Percentiles rank a stretch among this genome's conserved stretches.
Conservation (phyloP, 1,140 invertebrate species). For the Adelges cooleyi region DNA sequence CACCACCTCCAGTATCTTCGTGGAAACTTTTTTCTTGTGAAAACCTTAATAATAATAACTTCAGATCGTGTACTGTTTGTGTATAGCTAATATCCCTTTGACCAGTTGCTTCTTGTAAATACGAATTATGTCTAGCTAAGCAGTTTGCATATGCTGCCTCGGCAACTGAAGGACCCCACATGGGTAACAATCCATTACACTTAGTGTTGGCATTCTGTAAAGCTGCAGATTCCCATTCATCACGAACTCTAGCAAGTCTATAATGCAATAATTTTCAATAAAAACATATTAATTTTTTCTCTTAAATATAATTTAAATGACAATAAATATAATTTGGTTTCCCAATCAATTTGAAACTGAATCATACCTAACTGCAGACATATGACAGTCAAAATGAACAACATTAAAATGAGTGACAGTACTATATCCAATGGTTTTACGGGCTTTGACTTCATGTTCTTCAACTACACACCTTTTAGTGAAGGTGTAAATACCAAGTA, state of each 20-base stretch:
- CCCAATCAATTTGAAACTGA: background rate
- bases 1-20: constrained; percentile 92
- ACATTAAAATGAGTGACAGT: constrained; percentile 98
- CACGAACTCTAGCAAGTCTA: constrained; percentile 57
- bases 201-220: constrained; percentile 95
- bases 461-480: constrained; percentile 93
- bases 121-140: constrained; percentile 77
- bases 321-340: too few species aligned
- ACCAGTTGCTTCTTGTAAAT: constrained; percentile 72
- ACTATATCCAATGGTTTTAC: constrained; percentile 74
- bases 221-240: constrained; percentile 96
- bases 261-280: constrained; percentile 28
- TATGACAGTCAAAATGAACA: constrained; percentile 95
- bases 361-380: constrained; percentile 67
- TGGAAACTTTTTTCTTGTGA: constrained; percentile 91
- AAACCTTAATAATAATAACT: constrained; percentile 78
- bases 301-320: too few species aligned
- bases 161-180: constrained; percentile 92
- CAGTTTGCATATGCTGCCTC: constrained; percentile 90
- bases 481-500: constrained; percentile 92
- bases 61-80: constrained; percentile 87
- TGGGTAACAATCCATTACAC: constrained; percentile 88
- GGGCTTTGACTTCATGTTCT: constrained; percentile 75
- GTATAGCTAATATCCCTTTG: constrained; percentile 77
- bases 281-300: too few species aligned